These are phyloP conservation scores for Beaufortia kweichowensis DNA, from an alignment of 2,113 vertebrate genomes.

Conservation along the genomic window DNA sequence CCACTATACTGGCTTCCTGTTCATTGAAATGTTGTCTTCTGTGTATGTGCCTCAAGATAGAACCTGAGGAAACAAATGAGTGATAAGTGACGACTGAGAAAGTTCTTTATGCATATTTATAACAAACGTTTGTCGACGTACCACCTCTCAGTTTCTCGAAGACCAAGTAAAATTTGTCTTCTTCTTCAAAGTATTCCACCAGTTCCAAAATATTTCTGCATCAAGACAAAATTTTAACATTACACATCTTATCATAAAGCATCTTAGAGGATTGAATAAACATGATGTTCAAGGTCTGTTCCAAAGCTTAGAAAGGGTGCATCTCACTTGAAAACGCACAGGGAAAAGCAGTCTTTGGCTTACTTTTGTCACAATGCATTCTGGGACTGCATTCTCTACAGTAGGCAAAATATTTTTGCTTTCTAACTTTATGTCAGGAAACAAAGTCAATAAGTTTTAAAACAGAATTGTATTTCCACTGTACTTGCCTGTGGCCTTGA, in stretches of 20 bases:
- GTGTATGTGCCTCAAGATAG: constrained; percentile 95
- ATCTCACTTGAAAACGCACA: too few relatives aligned
- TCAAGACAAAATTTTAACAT: neutral
- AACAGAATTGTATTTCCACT: too few relatives aligned
- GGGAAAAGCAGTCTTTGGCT: too few relatives aligned
- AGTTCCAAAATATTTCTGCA: constrained; percentile 94
- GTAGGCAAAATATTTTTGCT: too few relatives aligned
- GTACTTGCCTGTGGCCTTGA: constrained; percentile 90
- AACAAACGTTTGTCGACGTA: constrained; percentile 54
- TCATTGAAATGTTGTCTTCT: constrained; percentile 90
- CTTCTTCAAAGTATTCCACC: constrained; percentile 97
- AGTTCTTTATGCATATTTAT: neutral
- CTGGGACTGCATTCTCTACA: too few relatives aligned
- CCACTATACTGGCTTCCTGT: constrained; percentile 92
- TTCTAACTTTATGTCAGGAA: too few relatives aligned
- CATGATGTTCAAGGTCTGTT: neutral
- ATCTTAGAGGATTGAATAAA: too few relatives aligned
- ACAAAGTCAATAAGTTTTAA: too few relatives aligned
- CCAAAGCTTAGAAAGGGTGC: neutral
- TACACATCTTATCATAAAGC: neutral
- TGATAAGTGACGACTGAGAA: neutral
- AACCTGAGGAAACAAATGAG: constrained; percentile 72
- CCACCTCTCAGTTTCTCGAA: constrained; percentile 97
- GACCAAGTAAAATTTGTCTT: constrained; percentile 95
- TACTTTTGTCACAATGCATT: too few relatives aligned